Percentiles rank a stretch among this genome's conserved stretches.
Evolutionary conservation across 2,888 invertebrate species (phyloP).

Genomic region (Acleris literana): DNA sequence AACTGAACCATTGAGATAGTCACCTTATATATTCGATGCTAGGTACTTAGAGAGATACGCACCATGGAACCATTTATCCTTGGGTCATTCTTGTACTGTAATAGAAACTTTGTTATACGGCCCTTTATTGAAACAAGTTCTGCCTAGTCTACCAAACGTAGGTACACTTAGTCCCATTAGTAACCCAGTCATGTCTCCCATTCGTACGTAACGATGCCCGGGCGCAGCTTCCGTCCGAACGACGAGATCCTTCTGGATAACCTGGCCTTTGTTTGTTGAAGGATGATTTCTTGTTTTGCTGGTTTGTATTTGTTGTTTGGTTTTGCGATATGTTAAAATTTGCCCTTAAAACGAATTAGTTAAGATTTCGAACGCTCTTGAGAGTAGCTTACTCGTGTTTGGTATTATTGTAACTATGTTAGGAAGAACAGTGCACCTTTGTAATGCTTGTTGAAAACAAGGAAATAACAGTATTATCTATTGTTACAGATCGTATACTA

Average conservation of each 20-base stretch:
- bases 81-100: too few relatives aligned
- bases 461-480: slow-evolving; percentile 37
- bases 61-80: too few relatives aligned
- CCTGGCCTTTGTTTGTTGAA: slow-evolving; percentile 1
- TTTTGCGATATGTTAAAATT: neutral
- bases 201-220: slow-evolving; percentile 28
- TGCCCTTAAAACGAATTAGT: neutral
- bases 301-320: neutral
- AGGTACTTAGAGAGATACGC: too few relatives aligned
- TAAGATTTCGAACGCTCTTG: too few relatives aligned
- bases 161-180: slow-evolving; percentile 3
- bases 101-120: too few relatives aligned
- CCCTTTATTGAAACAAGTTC: neutral
- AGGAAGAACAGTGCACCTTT: neutral
- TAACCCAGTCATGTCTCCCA: slow-evolving; percentile 4
- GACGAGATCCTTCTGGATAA: slow-evolving; percentile 13
- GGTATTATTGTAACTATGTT: too few relatives aligned
- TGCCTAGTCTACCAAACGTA: neutral
- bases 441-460: neutral
- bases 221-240: slow-evolving; percentile 43
- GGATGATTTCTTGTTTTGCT: too few relatives aligned
- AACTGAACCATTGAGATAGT: too few relatives aligned
- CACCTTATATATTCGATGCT: too few relatives aligned
- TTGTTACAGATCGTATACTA: slow-evolving; percentile 82
- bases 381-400: too few relatives aligned